Evolutionary conservation across 2,888 invertebrate genomes (phyloP).

Genomic region (Sinopyrophorus schimmeli): DNA sequence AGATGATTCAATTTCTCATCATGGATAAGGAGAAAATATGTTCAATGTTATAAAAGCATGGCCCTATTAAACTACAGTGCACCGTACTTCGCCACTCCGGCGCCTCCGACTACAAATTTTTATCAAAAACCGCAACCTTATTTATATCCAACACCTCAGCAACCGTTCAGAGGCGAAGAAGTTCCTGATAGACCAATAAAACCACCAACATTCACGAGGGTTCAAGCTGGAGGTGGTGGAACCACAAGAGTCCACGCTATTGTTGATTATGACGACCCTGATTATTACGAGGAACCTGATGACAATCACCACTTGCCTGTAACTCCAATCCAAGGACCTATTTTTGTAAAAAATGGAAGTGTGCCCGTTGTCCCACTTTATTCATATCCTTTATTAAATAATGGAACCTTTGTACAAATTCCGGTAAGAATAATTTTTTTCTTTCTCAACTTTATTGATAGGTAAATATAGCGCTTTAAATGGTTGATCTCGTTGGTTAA

Average conservation of each 20-base stretch:
- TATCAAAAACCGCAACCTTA: constrained; percentile 44
- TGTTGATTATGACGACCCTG: constrained; percentile 67
- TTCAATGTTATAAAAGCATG: constrained; percentile 39
- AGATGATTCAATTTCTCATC: constrained; percentile 17
- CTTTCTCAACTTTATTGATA: no score
- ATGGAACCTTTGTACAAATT: constrained; percentile 86
- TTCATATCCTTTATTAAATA: constrained; percentile 81
- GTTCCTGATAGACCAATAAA: constrained; percentile 53
- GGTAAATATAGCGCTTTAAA: no score
- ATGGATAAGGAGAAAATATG: constrained; percentile 16
- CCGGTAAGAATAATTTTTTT: no score
- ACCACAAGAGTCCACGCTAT: constrained; percentile 71
- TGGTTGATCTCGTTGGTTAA: no score
- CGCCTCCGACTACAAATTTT: constrained; percentile 43
- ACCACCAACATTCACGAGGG: constrained; percentile 68
- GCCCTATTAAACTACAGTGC: constrained; percentile 50
- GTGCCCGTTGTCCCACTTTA: constrained; percentile 87
- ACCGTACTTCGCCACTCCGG: constrained; percentile 48
- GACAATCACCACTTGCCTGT: constrained; percentile 64
- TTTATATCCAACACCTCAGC: constrained; percentile 49
- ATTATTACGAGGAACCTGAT: constrained; percentile 66
- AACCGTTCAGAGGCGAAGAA: constrained; percentile 55
- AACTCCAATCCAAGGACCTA: constrained; percentile 88
- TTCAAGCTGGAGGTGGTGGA: constrained; percentile 61
- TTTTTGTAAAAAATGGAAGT: constrained; percentile 79